phyloP scores from a whole-genome alignment of 2,113 vertebrate species.

The Spea multiplicata region DNA sequence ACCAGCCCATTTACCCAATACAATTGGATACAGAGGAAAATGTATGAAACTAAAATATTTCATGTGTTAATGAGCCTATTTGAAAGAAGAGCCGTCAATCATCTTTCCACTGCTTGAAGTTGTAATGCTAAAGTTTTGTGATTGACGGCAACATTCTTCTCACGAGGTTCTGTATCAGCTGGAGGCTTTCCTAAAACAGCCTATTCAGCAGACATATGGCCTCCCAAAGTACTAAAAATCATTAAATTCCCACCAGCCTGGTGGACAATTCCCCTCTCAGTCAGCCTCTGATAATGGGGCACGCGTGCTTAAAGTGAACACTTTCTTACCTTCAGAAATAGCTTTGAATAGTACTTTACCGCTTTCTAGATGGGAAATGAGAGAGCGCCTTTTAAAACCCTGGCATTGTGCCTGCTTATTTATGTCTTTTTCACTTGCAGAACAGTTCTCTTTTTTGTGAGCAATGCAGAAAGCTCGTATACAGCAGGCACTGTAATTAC shows the following conservation, averaged over 20 bases:
- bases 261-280: constrained; percentile 8
- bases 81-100: not conserved
- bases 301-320: constrained; percentile 12
- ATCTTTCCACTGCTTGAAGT: not conserved
- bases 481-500: constrained; percentile 39
- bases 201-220: not conserved
- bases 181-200: not conserved
- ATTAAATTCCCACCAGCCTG: constrained; percentile 1
- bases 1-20: no score
- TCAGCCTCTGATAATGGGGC: constrained; percentile 4
- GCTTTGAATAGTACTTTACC: constrained; percentile 27
- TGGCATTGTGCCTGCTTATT: constrained; percentile 14
- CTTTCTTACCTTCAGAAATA: constrained; percentile 33
- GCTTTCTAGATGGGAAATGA: constrained; percentile 7
- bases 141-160: not conserved
- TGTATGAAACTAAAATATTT: not conserved
- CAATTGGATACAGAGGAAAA: no score
- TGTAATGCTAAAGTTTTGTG: not conserved
- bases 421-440: not conserved
- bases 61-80: not conserved
- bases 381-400: constrained; percentile 17
- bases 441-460: constrained; percentile 5
- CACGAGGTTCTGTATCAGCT: not conserved
- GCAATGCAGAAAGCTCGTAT: constrained; percentile 18
- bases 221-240: not conserved